Evolutionary conservation across 2,113 vertebrate genomes (phyloP), one percentile per base, ranked within the genome.

Genomic region (Rostratula benghalensis): DNA sequence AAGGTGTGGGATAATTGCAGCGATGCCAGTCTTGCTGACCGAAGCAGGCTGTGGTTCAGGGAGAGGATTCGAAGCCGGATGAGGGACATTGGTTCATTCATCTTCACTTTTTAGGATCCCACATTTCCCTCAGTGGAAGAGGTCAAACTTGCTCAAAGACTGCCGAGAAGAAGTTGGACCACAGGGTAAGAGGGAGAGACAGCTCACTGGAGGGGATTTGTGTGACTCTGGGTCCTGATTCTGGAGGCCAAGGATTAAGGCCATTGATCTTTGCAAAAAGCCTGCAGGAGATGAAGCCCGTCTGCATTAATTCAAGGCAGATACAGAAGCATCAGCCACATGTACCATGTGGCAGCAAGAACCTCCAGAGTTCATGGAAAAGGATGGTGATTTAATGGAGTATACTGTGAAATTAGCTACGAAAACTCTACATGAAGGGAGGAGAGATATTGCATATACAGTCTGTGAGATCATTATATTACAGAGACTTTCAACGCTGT

Each of bases 331-430:
- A 92, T 73, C 71, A 86, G 73, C 89, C 90, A 77, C 87, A 51
- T 37, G 71, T 45, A 35, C 46, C 82, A 85, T 54, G 82, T 93
- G 95, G 97, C 95, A 96, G 93, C 61, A 90, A 76, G 90, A 97
- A 86, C 78, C 94, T 88, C 87, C 59, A 63, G 86, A 90, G 94
- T 79, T 98, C 95, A 79, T 25, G 64, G 96, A 89, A 84, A 92
- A 96, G 94, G 93, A 95, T 93, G 93, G 95, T 20, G 87, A 95
- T 97, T 97, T 88, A 83, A 95, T 57, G 65, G 67, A 96, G 86
- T 97, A 97, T 93, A 96, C 94, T 95, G 74, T 94, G 91, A 92
- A 97, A 97, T 97, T 95, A 96, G 91, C 94, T 90, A 90, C 93
- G 94, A 70, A 97, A 97, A 92, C 78, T 92, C 80, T 74, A 92